These are phyloP conservation scores for Solenopsis invicta DNA, from an alignment of 1,140 invertebrate genomes.

Conservation along the genomic window DNA sequence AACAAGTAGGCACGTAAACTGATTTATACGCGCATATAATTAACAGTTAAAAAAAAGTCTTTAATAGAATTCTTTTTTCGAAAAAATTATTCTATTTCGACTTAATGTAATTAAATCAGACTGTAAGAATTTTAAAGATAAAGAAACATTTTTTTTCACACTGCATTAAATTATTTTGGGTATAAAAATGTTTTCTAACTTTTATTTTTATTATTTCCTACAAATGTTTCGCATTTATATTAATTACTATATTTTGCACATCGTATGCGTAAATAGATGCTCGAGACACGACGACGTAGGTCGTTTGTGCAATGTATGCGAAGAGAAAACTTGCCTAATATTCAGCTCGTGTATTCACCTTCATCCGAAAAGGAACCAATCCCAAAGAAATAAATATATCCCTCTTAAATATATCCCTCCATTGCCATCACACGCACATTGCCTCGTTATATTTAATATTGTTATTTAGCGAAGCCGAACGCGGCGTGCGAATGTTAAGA, in stretches of 20 bases:
- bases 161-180: too few relatives aligned
- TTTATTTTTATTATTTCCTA: not conserved
- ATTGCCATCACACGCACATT: not conserved
- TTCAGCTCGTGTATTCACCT: not conserved
- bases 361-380: not conserved
- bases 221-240: not conserved
- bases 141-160: not conserved
- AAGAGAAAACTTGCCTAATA: conserved; percentile 35
- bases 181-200: not conserved
- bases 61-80: too few relatives aligned
- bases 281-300: not conserved
- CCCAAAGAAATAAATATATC: too few relatives aligned
- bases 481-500: not conserved
- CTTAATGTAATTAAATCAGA: not conserved
- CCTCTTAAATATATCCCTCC: not conserved
- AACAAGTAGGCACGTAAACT: not conserved
- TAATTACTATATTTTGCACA: conserved; percentile 4
- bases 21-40: not conserved
- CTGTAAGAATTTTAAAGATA: not conserved
- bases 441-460: not conserved
- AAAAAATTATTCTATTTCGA: not conserved
- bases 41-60: not conserved
- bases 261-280: not conserved
- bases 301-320: conserved; percentile 14
- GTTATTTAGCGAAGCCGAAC: conserved; percentile 24